Conservation (phyloP, 2,113 vertebrate species). For the Lota lota region DNA sequence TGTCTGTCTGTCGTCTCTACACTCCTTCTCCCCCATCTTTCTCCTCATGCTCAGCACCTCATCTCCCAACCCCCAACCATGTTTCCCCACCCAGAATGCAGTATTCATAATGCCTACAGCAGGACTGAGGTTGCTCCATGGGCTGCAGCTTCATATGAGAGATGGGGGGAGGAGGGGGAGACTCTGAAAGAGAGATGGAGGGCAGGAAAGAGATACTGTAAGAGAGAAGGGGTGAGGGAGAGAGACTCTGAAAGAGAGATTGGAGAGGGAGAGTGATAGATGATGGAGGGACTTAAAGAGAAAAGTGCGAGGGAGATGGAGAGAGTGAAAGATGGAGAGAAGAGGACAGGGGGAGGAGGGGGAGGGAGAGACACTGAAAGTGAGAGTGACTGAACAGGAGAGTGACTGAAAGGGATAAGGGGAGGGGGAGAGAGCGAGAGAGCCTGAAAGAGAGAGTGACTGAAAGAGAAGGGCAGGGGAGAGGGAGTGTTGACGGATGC, state of each 20-base stretch:
- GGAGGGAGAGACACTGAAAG: conserved; percentile 18
- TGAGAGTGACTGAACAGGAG: not conserved
- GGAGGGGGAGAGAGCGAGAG: not conserved
- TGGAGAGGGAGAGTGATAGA: not conserved
- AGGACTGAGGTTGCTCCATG: conserved; percentile 32
- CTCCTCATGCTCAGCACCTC: too few relatives aligned
- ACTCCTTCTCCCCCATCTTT: conserved; percentile 1
- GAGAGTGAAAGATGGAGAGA: too few relatives aligned
- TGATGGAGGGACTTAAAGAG: too few relatives aligned
- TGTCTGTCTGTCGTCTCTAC: not conserved
- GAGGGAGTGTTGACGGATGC: conserved; percentile 8
- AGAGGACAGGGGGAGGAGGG: not conserved
- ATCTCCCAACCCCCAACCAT: conserved; percentile 21
- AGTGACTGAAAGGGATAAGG: too few relatives aligned
- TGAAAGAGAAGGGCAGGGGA: not conserved
- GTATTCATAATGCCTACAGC: conserved; percentile 43
- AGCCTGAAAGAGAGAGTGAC: too few relatives aligned
- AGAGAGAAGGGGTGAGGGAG: not conserved
- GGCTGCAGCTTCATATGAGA: conserved; percentile 23
- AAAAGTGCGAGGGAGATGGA: too few relatives aligned
- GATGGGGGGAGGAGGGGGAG: not conserved
- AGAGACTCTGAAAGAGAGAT: too few relatives aligned
- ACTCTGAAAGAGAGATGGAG: conserved; percentile 5
- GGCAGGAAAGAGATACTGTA: not conserved
- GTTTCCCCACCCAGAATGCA: conserved; percentile 46